Evolutionary conservation across 2,113 vertebrate species (phyloP), one percentile per base, ranked within the genome.

Genomic region (Nycticorax nycticorax): DNA sequence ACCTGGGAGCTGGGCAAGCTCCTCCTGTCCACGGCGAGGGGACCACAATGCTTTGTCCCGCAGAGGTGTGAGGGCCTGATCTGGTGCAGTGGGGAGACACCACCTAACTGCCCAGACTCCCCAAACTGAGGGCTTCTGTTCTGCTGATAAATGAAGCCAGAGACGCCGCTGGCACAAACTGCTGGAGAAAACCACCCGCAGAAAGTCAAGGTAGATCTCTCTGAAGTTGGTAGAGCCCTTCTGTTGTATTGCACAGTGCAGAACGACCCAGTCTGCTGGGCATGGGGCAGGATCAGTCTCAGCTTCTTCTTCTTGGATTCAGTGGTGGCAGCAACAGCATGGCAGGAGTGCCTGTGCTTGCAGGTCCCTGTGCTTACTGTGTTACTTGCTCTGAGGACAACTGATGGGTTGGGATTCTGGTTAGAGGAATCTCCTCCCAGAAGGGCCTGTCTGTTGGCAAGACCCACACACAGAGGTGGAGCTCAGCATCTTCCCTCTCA

Each of bases 1-100:
- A 79, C 64, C 1, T 45, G 50, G 43, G 37, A 59, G 20, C 24
- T n/a, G 57, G 33, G 24, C 2, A 5, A 64, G 45, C 50, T 92
- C 30, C 63, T 69, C 21, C 33, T 1, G 0, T n/a, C 62, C 28
- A 3, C 24, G 28, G 1, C 0, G 47, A 74, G 19, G 15, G 22
- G 22, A 79, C 39, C 22, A 20, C n/a, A 55, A 13, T 0, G 1
- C 41, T 55, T n/a, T 1, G 0, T 47, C 41, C 50, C 1, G 2
- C 24, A 43, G 47, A 48, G 28, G 18, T 0, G 1, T 47, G 56
- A 76, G 28, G 43, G 24, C 18, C 57, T 64, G 52, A 53, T 27
- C 1, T 0, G 43, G 14, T 33, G 20, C 30, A 28, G 24, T 1
- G 2, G 41, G 76, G 47, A 56, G 39, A 74, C 26, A 47, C 15